Evolutionary conservation across 2,113 vertebrate genomes (phyloP), one percentile per base, ranked within the genome.

Genomic region (Ovibos moschatus): DNA sequence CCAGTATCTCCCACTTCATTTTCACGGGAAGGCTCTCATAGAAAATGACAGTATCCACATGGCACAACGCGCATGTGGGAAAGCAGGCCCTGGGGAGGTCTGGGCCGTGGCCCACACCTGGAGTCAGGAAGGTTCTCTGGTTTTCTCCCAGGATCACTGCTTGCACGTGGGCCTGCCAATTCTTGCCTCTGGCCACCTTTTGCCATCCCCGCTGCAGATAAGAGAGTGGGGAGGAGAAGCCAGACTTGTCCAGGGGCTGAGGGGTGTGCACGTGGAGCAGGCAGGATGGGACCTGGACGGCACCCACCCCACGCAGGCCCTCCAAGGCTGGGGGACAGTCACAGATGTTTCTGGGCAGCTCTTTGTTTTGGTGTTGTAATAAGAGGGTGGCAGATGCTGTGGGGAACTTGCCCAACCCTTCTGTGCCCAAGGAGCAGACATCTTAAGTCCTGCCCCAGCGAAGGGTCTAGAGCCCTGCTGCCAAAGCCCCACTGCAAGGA

Each of bases 201-300:
- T 94, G 3, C 25, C 60, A 79, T 60, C 11, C 21, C 13, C 51
- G 1, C 57, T 88, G 53, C 50, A 95, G 58, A 87, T 84, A 93
- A 79, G 36, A 17, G 36, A 95, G 12, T 11, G 5, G 27, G 7
- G 14, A n/a, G 67, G 43, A 71, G 74, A 58, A 83, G 67, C 28
- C 85, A 79, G 50, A 28, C 33, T 57, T 74, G 28, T 51, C 50
- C 11, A 58, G 43, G 82, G 53, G 40, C 33, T 50, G 21, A 89
- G 36, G 43, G 71, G 25, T 16, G 2, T 8, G 1, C 0, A 0
- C 8, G 1, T 36, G 71, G 23, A 83, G 45, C 0, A 0, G 28
- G 67, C 57, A 50, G 30, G n/a, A 43, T 12, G 53, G 28, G 40
- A 45, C 40, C 88, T n/a, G 6, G 17, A 6, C 15, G 12, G 36